Base-by-base conservation (phyloP, 2,113 vertebrate genomes). In the Thomomys bottae region DNA sequence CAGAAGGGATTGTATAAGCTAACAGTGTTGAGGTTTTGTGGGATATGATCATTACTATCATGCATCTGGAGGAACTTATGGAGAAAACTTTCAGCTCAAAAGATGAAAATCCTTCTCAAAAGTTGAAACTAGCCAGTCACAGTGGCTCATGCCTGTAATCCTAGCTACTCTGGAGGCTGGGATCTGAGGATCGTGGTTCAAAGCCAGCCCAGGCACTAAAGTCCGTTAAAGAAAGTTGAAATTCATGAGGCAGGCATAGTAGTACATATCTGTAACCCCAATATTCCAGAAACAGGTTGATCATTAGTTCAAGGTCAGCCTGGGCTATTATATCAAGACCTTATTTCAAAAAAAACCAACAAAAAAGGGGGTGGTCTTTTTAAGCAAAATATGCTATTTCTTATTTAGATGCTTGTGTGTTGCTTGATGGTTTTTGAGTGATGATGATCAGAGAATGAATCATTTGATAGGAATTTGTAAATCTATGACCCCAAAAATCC, bases 1-100 rank as follows among this genome's bases (percentile, higher is more conserved):
- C 75, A 57, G 38, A 81, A 78, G 49, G 66, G 73, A 70, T 17
- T 12, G 36, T 32, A 10, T 75, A 66, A 42, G 42, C 71, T 54
- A 57, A 71, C 36, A 36, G 1, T 38, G n/a, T 38, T 38, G 34
- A 17, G 63, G 30, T 40, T 24, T 68, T 42, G 49, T 32, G 18
- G 63, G 8, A 61, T 20, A 4, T 38, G 71, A n/a, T 30, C 5
- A 5, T 76, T 79, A 18, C 34, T 66, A 21, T 80, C 34, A 3
- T 24, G 38, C 2, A 2, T 45, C 57, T 80, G 83, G 30, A 28
- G 30, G 23, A 81, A 89, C 38, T 68, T 82, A 61, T 14, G 9
- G 49, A 76, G 73, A 61, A 8, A 70, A 59, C 49, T 80, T 88
- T 79, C n/a, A 67, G 30, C 38, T 76, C 75, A 67, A 11, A 94